These are phyloP conservation scores for Gortyna flavago DNA, from an alignment of 2,888 invertebrate genomes.

Conservation along the genomic window DNA sequence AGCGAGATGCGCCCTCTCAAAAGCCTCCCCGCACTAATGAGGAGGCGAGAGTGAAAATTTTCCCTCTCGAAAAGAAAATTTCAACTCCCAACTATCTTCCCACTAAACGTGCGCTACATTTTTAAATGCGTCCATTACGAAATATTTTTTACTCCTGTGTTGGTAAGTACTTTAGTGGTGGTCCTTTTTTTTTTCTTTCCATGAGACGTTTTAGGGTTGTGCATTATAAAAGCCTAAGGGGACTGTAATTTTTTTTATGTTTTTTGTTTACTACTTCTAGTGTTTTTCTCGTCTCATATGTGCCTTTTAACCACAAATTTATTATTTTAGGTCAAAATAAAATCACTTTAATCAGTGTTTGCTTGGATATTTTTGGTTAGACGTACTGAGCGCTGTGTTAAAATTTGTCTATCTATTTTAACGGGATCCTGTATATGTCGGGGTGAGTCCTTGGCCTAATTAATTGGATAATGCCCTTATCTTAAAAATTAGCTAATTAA, in stretches of 20 bases:
- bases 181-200: slow-evolving; percentile 37
- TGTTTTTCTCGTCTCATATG: too few species aligned
- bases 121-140: slow-evolving; percentile 72
- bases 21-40: slow-evolving; percentile 81
- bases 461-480: not conserved
- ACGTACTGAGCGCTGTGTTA: too few species aligned
- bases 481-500: not conserved
- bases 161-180: slow-evolving; percentile 42
- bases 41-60: slow-evolving; percentile 80
- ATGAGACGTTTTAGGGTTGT: slow-evolving; percentile 38
- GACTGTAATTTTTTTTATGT: not conserved
- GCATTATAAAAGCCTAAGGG: slow-evolving; percentile 16
- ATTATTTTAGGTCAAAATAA: too few species aligned
- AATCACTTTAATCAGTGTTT: too few species aligned
- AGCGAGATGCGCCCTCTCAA: slow-evolving; percentile 79
- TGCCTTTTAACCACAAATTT: too few species aligned
- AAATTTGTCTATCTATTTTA: too few species aligned
- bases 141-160: slow-evolving; percentile 60
- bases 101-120: slow-evolving; percentile 76
- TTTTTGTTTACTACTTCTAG: too few species aligned
- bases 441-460: not conserved
- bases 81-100: slow-evolving; percentile 76
- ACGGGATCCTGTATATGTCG: too few species aligned
- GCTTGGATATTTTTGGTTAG: too few species aligned
- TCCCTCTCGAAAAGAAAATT: slow-evolving; percentile 81